Evolutionary conservation across 2,113 vertebrate species (phyloP).

Genomic region (Sorex fumeus): DNA sequence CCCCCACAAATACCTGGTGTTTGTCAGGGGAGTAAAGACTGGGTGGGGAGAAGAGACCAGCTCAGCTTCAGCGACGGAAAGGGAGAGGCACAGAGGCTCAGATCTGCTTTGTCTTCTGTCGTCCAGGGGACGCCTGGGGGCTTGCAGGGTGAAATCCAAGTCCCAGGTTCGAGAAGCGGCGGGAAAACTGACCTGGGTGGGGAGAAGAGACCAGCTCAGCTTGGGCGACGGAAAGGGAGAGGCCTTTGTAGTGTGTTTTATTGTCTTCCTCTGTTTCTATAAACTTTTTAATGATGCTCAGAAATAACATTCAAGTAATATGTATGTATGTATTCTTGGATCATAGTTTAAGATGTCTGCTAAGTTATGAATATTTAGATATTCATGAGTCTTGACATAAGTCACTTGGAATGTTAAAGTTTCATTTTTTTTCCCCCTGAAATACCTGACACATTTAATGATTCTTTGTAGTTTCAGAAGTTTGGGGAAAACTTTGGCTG

Average conservation of each 20-base stretch:
- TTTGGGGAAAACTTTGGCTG: slow-evolving; percentile 69
- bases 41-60: no score
- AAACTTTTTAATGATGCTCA: slow-evolving; percentile 4
- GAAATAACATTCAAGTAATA: slow-evolving; percentile 52
- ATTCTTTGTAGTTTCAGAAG: slow-evolving; percentile 69
- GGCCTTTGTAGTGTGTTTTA: background rate
- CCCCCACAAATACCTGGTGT: no score
- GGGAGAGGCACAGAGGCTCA: no score
- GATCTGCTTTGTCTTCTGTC: no score
- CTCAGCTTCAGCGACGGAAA: no score
- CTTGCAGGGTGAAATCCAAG: no score
- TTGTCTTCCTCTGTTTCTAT: background rate
- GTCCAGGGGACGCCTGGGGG: no score
- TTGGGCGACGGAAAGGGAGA: no score
- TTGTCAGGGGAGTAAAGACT: no score
- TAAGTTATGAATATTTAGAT: slow-evolving; percentile 80
- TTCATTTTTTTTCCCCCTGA: slow-evolving; percentile 15
- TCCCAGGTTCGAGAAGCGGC: no score
- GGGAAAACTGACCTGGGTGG: no score
- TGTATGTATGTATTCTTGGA: slow-evolving; percentile 58
- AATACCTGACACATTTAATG: slow-evolving; percentile 77
- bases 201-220: no score
- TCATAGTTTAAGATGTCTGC: slow-evolving; percentile 71
- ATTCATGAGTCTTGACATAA: slow-evolving; percentile 79
- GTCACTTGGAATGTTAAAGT: slow-evolving; percentile 80